phyloP scores from a whole-genome alignment of 1,140 invertebrate genomes.

The Charaxes varanes region DNA sequence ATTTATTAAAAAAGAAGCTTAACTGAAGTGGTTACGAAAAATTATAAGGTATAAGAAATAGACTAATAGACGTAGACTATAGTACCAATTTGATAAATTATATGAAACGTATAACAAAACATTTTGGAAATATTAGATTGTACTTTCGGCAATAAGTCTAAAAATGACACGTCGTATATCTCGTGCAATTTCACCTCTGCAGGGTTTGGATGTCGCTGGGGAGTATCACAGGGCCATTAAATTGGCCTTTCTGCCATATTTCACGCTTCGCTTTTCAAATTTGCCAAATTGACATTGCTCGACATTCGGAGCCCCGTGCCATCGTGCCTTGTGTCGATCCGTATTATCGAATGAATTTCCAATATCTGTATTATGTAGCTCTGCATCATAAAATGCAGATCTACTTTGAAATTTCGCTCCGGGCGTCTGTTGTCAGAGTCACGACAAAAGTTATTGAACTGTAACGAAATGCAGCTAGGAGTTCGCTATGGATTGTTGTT shows the following conservation, averaged over 20 bases:
- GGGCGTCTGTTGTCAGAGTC: neutral
- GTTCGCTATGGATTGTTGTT: neutral
- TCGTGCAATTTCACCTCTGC: constrained; percentile 19
- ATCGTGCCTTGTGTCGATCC: constrained; percentile 4
- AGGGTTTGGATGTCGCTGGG: constrained; percentile 7
- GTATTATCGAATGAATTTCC: constrained; percentile 9
- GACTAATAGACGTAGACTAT: no score
- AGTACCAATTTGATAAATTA: no score
- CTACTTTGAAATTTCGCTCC: neutral
- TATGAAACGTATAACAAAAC: no score
- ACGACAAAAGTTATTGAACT: neutral
- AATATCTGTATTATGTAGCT: neutral
- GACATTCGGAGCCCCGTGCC: constrained; percentile 13
- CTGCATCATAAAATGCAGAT: constrained; percentile 1
- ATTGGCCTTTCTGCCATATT: constrained; percentile 14
- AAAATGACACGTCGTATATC: no score
- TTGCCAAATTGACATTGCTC: constrained; percentile 24
- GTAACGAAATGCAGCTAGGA: neutral
- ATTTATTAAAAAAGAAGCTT: no score
- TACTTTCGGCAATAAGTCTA: no score
- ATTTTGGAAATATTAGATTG: no score
- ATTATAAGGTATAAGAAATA: no score
- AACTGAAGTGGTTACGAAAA: no score
- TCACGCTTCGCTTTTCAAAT: constrained; percentile 18
- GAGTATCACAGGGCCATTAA: constrained; percentile 15